A percentile compares a stretch with the other conserved stretches of the same genome.
phyloP scores from a whole-genome alignment of 2,888 invertebrate species.

The Meganola albula region DNA sequence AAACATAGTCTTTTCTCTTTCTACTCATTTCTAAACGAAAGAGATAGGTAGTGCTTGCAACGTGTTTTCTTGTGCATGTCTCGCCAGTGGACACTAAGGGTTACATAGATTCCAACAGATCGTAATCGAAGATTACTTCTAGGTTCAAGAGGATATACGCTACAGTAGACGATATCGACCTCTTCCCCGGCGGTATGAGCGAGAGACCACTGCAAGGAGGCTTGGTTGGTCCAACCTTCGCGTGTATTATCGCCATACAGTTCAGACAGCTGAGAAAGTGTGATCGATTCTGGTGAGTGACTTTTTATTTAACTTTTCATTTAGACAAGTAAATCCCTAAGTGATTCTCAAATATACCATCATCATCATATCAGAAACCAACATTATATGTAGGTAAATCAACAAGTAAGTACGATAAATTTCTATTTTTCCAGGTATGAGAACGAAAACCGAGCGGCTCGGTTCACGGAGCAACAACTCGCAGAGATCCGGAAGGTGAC shows the following conservation, averaged over 20 bases:
- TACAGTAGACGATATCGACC: slow-evolving; percentile 95
- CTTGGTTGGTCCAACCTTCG: slow-evolving; percentile 95
- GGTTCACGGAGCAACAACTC: slow-evolving; percentile 91
- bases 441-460: slow-evolving; percentile 85
- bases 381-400: too few relatives aligned
- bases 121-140: too few relatives aligned
- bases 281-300: slow-evolving; percentile 91
- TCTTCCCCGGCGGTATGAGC: slow-evolving; percentile 97
- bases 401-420: background rate
- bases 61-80: too few relatives aligned
- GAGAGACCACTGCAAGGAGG: slow-evolving; percentile 93
- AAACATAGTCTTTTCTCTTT: too few relatives aligned
- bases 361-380: too few relatives aligned
- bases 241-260: slow-evolving; percentile 95
- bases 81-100: too few relatives aligned
- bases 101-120: too few relatives aligned
- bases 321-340: too few relatives aligned
- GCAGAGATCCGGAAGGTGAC: slow-evolving; percentile 92
- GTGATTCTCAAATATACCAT: too few relatives aligned
- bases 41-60: too few relatives aligned
- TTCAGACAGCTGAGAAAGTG: slow-evolving; percentile 94
- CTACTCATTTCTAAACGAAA: too few relatives aligned
- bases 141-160: slow-evolving; percentile 88
- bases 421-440: slow-evolving; percentile 81
- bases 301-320: background rate